phyloP scores from a whole-genome alignment of 2,888 invertebrate genomes.

The Volucella zonaria region DNA sequence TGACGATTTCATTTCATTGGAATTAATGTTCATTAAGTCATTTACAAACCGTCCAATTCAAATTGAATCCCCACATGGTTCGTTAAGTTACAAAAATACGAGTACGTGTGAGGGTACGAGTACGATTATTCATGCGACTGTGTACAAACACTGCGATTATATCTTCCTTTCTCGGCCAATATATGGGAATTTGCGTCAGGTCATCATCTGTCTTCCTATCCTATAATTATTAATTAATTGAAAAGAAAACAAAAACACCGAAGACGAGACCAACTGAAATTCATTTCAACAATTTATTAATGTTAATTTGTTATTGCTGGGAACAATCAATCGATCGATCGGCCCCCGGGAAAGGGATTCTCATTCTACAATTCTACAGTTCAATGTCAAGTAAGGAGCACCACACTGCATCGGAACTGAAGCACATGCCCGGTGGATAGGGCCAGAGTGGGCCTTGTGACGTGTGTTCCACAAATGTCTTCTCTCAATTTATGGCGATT shows the following conservation, averaged over 20 bases:
- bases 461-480: neutral
- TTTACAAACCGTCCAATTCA: neutral
- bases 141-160: neutral
- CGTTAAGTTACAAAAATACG: neutral
- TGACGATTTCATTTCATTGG: slow-evolving; percentile 26
- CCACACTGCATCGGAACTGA: slow-evolving; percentile 25
- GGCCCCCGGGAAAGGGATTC: neutral
- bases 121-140: no score
- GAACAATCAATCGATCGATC: slow-evolving; percentile 29
- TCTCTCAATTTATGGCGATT: neutral
- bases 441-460: neutral
- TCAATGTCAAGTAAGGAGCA: slow-evolving; percentile 53
- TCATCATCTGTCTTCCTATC: slow-evolving; percentile 14
- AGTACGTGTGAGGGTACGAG: neutral
- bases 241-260: neutral
- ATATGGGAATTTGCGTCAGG: slow-evolving; percentile 36
- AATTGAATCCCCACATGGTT: slow-evolving; percentile 9
- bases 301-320: slow-evolving; percentile 25
- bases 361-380: slow-evolving; percentile 8
- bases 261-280: neutral
- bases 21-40: slow-evolving; percentile 38
- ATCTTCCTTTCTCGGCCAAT: slow-evolving; percentile 25
- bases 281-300: slow-evolving; percentile 50
- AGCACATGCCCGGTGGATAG: neutral
- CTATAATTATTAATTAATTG: slow-evolving; percentile 39